Conservation (phyloP, 1,140 invertebrate species). For the Araneus ventricosus region DNA sequence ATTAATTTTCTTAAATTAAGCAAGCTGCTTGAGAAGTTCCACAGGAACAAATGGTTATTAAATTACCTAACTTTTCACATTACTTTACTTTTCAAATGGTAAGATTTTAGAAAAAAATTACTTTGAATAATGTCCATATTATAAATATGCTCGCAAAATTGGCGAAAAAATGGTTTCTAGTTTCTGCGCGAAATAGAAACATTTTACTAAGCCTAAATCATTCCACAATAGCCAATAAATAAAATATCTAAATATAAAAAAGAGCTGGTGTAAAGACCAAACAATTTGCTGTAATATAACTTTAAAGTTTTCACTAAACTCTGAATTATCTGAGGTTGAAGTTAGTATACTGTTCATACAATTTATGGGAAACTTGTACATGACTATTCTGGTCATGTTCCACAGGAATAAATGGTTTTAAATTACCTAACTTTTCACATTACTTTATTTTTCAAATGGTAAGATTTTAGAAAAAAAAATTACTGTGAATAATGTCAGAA, state of each 20-base stretch:
- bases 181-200: too few species aligned
- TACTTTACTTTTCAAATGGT: slow-evolving; percentile 7
- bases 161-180: not conserved
- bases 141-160: not conserved
- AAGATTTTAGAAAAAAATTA: not conserved
- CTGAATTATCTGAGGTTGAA: too few species aligned
- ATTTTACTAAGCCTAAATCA: too few species aligned
- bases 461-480: not conserved
- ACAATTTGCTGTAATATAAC: too few species aligned
- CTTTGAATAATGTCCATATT: not conserved
- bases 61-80: slow-evolving; percentile 44
- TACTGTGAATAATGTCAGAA: not conserved
- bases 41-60: slow-evolving; percentile 30
- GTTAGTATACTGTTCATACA: too few species aligned
- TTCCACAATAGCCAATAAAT: too few species aligned
- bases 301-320: too few species aligned
- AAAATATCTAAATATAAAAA: too few species aligned
- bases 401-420: slow-evolving; percentile 22
- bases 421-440: slow-evolving; percentile 44
- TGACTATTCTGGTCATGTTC: too few species aligned
- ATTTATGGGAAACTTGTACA: too few species aligned
- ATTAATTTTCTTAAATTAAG: slow-evolving; percentile 61
- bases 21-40: slow-evolving; percentile 12
- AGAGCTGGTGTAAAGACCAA: too few species aligned
- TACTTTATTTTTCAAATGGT: slow-evolving; percentile 1